Conservation (phyloP, 2,888 invertebrate genomes). For the Galerucella pusilla region DNA sequence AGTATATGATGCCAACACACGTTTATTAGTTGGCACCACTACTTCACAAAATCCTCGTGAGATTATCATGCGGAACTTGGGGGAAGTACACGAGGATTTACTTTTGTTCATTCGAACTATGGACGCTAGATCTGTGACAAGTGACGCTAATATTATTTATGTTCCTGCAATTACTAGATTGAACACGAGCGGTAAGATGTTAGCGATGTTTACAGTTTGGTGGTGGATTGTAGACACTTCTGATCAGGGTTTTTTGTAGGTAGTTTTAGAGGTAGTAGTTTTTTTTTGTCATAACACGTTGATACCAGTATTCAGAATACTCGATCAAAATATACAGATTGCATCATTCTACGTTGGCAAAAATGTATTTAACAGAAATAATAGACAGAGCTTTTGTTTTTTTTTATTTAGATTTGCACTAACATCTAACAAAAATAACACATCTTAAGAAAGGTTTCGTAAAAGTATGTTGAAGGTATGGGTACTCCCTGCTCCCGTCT, state of each 20-base stretch:
- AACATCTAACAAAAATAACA: neutral
- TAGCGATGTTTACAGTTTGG: conserved; percentile 30
- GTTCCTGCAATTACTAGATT: conserved; percentile 56
- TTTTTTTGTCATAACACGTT: neutral
- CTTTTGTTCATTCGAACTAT: conserved; percentile 67
- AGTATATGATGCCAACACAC: conserved; percentile 68
- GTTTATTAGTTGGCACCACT: conserved; percentile 66
- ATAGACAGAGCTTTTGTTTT: neutral
- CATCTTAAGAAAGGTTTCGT: neutral
- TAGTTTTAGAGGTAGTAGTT: neutral
- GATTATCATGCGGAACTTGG: conserved; percentile 66
- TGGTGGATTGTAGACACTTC: conserved; percentile 36
- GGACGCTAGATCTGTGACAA: conserved; percentile 65
- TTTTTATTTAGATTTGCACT: no score
- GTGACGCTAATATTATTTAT: conserved; percentile 68
- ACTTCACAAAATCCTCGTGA: conserved; percentile 66
- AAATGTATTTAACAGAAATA: neutral
- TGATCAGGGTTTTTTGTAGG: neutral
- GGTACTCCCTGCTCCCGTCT: no score
- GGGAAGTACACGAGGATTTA: conserved; percentile 63
- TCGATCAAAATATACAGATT: neutral
- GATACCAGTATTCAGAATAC: neutral
- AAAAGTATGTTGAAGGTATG: no score
- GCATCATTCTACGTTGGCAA: neutral
- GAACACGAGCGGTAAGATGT: conserved; percentile 53